Evolutionary conservation across 1,140 invertebrate species (phyloP), one percentile per base, ranked within the genome.

Genomic region (Stegodyphus mimosarum): DNA sequence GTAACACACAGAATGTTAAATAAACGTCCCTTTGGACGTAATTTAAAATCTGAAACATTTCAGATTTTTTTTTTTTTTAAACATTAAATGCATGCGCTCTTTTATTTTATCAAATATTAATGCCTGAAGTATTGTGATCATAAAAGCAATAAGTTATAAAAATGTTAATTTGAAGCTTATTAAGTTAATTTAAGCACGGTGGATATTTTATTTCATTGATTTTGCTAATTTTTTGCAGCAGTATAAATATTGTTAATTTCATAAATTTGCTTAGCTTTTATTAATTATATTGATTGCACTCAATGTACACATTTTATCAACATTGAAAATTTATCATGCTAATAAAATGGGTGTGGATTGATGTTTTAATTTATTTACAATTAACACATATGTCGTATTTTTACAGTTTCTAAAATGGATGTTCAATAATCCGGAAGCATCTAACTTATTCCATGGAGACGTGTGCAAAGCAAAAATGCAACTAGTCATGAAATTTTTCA

Each of bases 341-440:
- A 72, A 10, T 51, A 15, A 50, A 15, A 11, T 17, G 48, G 6
- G 11, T 50, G 15, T 17, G 5, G 10, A 49, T 50, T 15, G 0
- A 7, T 6, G 33, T 50, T 49, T 11, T 2, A 7, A 49, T 11
- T 72, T 13, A 51, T 49, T 77, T 11, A 60, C 9, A 75, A 55
- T 7, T 6, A 33, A 50, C 9, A 11, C 15, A 15, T 11, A 11
- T 60, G 2, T 60, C 9, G 7, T 78, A 7, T 78, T 18, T 53
- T 78, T 78, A 2, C 60, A 78, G 78, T 80, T 60, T 71, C 78
- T 17, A 80, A 80, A 50, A 80, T 80, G 78, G 78, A 80, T 80
- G 67, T 80, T 4, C 69, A 71, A 33, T 80, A 64, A 80, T 48
- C 4, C 53, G 15, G 67, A 49, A 9, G 10, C 50, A 71, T 49